These are phyloP conservation scores for Gambusia affinis DNA, from an alignment of 2,113 vertebrate species.

Conservation along the genomic window DNA sequence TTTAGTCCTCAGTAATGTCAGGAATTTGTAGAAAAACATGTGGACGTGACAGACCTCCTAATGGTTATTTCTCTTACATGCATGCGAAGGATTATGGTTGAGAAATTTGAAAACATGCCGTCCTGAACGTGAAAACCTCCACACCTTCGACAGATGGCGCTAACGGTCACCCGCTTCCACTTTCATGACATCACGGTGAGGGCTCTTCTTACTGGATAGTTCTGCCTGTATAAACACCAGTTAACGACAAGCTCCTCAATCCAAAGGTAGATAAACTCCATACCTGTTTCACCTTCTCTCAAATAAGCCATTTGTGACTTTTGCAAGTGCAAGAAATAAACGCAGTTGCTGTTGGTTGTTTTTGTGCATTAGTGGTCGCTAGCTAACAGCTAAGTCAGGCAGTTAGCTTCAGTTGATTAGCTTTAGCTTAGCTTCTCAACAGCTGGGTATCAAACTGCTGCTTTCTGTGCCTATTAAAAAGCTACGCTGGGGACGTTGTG, in stretches of 20 bases:
- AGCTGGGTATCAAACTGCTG: slow-evolving; percentile 3
- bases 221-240: slow-evolving; percentile 24
- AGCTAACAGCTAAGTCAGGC: slow-evolving; percentile 37
- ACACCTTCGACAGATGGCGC: slow-evolving; percentile 33
- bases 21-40: not conserved
- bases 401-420: slow-evolving; percentile 46
- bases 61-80: not conserved
- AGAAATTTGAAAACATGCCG: not conserved
- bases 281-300: not conserved
- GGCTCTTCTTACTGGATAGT: slow-evolving; percentile 29
- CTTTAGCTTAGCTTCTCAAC: slow-evolving; percentile 41
- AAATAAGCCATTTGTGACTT: not conserved
- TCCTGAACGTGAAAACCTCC: not conserved
- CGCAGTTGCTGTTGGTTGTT: not conserved
- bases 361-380: slow-evolving; percentile 17
- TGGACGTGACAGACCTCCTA: not conserved
- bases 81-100: not conserved
- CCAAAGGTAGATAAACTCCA: slow-evolving; percentile 52
- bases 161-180: not conserved
- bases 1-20: not conserved
- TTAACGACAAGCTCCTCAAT: slow-evolving; percentile 28
- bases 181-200: slow-evolving; percentile 19
- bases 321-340: not conserved
- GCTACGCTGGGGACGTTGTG: not conserved
- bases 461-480: not conserved